Evolutionary conservation across 2,113 vertebrate species (phyloP).

Genomic region (Micronisus gabar): DNA sequence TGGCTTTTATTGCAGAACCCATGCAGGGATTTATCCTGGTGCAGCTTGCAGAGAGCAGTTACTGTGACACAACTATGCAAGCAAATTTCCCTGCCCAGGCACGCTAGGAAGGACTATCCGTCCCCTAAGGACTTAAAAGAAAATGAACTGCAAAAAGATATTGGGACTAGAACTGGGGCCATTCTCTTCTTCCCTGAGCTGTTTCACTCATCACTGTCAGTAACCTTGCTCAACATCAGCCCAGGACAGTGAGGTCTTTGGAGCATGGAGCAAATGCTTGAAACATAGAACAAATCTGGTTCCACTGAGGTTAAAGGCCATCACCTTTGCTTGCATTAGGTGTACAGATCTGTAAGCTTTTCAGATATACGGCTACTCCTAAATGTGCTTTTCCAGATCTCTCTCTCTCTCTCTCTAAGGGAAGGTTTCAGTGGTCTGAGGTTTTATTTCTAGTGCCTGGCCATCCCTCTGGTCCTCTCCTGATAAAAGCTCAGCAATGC

Average conservation of each 20-base stretch:
- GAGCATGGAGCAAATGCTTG: not conserved
- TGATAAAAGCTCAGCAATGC: not conserved
- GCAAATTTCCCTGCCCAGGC: not conserved
- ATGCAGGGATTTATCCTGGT: not conserved
- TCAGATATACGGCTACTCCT: not conserved
- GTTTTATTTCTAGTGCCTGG: not conserved
- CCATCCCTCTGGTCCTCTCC: not conserved
- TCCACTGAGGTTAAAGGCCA: not conserved
- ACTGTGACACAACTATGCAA: not conserved
- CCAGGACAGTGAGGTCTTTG: not conserved
- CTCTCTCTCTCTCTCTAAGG: not conserved
- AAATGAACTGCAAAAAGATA: not conserved
- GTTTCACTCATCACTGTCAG: not conserved
- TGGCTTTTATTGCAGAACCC: not conserved
- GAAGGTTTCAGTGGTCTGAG: not conserved
- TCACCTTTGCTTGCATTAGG: not conserved
- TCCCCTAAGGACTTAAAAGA: not conserved
- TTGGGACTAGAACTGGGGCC: not conserved
- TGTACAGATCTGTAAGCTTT: not conserved
- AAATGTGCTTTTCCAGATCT: not conserved
- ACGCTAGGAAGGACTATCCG: not conserved
- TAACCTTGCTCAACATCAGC: not conserved
- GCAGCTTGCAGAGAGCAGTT: not conserved
- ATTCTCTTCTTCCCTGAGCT: not conserved
- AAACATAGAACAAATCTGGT: not conserved